Percentiles rank a stretch among this genome's conserved stretches.
phyloP scores from a whole-genome alignment of 2,113 vertebrate genomes.

The Heterotis niloticus region DNA sequence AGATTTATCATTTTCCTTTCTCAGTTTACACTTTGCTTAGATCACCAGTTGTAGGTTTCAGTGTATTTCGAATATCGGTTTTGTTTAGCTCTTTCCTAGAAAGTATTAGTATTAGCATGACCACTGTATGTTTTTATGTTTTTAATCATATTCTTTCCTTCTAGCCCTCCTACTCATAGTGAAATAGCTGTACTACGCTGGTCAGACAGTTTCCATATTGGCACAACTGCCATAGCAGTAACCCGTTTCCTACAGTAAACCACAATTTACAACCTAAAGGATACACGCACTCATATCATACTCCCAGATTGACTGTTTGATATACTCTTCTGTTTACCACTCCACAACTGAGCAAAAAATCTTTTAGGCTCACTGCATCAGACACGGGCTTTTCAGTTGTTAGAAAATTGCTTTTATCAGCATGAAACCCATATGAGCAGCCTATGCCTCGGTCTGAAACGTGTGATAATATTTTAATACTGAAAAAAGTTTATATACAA shows the following conservation, averaged over 20 bases:
- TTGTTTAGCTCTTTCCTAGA: not conserved
- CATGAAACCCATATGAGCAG: no score
- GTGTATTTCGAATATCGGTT: no score
- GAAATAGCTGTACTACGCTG: not conserved
- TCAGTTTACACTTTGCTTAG: no score
- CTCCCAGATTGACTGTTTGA: slow-evolving; percentile 21
- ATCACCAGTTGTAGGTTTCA: no score
- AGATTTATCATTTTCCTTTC: no score
- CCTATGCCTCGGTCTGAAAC: no score
- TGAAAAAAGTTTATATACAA: no score
- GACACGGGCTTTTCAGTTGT: no score
- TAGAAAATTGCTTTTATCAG: no score
- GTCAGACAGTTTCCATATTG: not conserved
- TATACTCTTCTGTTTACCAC: not conserved
- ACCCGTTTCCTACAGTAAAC: not conserved
- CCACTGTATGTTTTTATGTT: not conserved
- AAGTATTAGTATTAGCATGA: not conserved
- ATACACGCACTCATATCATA: slow-evolving; percentile 15
- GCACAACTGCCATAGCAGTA: not conserved
- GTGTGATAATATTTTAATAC: no score
- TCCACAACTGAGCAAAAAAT: not conserved
- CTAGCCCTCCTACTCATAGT: slow-evolving; percentile 21
- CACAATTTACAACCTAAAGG: slow-evolving; percentile 11
- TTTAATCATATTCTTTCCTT: not conserved
- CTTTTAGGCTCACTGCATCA: not conserved